Conservation (phyloP, 1,140 invertebrate species). For the Pseudomyrmex dendroicus region DNA sequence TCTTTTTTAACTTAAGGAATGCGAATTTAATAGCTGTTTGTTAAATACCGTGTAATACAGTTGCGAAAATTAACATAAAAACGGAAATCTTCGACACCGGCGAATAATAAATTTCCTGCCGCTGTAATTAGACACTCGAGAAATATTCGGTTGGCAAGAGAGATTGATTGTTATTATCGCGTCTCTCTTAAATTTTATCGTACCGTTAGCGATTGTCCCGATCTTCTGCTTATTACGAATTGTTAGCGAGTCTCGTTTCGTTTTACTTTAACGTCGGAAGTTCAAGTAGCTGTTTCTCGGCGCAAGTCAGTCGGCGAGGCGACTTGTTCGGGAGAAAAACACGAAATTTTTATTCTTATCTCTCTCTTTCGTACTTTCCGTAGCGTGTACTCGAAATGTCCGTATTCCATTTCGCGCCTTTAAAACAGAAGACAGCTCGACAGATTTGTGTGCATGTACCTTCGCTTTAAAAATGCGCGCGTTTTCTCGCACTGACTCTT, state of each 20-base stretch:
- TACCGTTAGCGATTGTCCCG: slow-evolving; percentile 55
- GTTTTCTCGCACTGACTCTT: slow-evolving; percentile 18
- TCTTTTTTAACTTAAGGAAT: background rate
- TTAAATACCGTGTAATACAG: background rate
- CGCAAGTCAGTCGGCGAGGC: background rate
- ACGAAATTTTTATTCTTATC: background rate
- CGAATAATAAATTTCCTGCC: slow-evolving; percentile 23
- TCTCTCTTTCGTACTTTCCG: slow-evolving; percentile 11
- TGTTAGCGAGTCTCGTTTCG: slow-evolving; percentile 38
- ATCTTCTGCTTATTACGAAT: slow-evolving; percentile 43
- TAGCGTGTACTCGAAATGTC: slow-evolving; percentile 28
- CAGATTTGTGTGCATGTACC: slow-evolving; percentile 48
- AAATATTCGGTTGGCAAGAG: slow-evolving; percentile 31
- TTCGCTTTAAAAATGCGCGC: slow-evolving; percentile 20
- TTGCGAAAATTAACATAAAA: slow-evolving; percentile 26
- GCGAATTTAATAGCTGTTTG: too few relatives aligned
- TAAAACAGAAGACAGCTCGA: slow-evolving; percentile 31
- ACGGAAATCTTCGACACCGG: background rate
- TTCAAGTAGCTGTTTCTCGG: slow-evolving; percentile 6
- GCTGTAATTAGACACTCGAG: slow-evolving; percentile 30
- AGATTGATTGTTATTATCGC: slow-evolving; percentile 24
- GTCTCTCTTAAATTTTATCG: slow-evolving; percentile 44
- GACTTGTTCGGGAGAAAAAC: slow-evolving; percentile 7
- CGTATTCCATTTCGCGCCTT: slow-evolving; percentile 44
- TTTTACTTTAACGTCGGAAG: slow-evolving; percentile 41